Evolutionary conservation across 2,797 vertebrate genomes (phyloP).

Genomic region (Knipowitschia caucasica): DNA sequence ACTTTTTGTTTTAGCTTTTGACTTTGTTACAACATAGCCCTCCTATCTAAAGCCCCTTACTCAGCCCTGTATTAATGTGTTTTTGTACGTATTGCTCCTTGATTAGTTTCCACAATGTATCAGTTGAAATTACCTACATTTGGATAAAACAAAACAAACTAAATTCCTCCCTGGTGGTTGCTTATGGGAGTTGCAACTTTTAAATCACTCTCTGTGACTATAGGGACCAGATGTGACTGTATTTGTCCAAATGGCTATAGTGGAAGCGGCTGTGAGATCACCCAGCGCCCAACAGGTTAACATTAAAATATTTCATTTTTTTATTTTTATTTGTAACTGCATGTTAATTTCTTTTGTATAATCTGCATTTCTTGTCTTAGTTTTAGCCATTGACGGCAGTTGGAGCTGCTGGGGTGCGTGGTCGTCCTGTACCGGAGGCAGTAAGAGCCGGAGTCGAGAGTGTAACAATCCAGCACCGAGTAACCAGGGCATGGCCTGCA

Average conservation of each 20-base stretch:
- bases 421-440: conserved; percentile 75
- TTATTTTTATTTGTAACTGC: background rate
- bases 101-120: too few species aligned
- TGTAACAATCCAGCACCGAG: conserved; percentile 83
- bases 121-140: too few species aligned
- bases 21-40: too few species aligned
- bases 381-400: conserved; percentile 74
- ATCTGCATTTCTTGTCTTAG: conserved; percentile 55
- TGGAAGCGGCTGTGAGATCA: conserved; percentile 84
- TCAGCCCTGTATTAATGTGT: too few species aligned
- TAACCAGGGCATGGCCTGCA: conserved; percentile 71
- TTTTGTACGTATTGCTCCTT: too few species aligned
- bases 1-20: too few species aligned
- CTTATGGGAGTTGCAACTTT: too few species aligned
- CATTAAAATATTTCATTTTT: background rate
- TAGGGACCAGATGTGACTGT: conserved; percentile 86
- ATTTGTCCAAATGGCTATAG: conserved; percentile 83
- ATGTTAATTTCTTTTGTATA: background rate
- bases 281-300: conserved; percentile 70
- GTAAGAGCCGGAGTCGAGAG: conserved; percentile 75
- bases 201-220: too few species aligned
- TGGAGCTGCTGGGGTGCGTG: conserved; percentile 92
- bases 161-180: too few species aligned
- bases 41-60: too few species aligned
- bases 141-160: too few species aligned